Base-by-base conservation (phyloP, 2,113 vertebrate genomes). In the Thymallus thymallus region DNA sequence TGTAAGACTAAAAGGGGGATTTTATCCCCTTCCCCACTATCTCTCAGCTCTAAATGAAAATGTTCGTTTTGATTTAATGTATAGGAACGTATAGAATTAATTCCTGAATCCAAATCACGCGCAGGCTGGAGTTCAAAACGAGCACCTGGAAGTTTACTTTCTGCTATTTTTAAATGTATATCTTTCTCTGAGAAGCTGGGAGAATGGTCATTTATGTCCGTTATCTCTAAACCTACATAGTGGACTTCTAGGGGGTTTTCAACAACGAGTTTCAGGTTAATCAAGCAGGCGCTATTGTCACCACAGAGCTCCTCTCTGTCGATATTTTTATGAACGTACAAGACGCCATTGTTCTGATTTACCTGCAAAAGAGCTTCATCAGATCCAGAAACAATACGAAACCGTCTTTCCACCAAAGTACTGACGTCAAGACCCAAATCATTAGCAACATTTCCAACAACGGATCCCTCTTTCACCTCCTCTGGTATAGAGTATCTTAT, bases 361-460 rank as follows among this genome's bases (percentile, higher is more conserved):
- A 85, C 74, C 71, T 76, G 60, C 18, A 88, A 82, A 35, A 72
- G 69, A 41, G 62, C 66, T 14, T 79, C 72, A 14, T 79, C 72
- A 6, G 73, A 72, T 45, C 68, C 75, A 67, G 82, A 82, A 23
- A 80, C 83, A n/a, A 87, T 78, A 16, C 85, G 83, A 64, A 87
- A 75, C 2, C 71, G 51, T 41, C 81, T 79, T 6, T 75, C 75
- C 3, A 1, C 76, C 23, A 86, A 32, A 30, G 65, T 65, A 10
- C 66, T 80, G 2, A 76, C 13, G 67, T 88, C 85, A 26, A 88
- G 45, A 51, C 83, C 86, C 45, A 88, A 73, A 74, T 88, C 81
- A 2, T 86, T 81, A 10, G 85, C 85, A 45, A 84, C 71, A 68
- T 85, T 86, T 72, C 86, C 84, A 1, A 88, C 81, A 32, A 80